Evolutionary conservation across 2,888 invertebrate species (phyloP).

Genomic region (Leucoptera coffeella): DNA sequence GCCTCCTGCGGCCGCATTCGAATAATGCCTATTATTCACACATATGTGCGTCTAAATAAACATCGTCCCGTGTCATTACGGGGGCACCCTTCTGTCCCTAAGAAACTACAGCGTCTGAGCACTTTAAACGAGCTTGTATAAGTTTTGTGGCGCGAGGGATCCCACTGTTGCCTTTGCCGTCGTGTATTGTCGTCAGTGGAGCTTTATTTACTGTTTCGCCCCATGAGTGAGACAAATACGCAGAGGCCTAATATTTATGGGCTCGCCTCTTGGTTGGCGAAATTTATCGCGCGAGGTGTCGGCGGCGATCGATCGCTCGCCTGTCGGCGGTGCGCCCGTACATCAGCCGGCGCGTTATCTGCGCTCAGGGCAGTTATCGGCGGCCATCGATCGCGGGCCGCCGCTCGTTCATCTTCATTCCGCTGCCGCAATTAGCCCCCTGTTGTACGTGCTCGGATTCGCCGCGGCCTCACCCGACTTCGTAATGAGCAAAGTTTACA

Average conservation of each 20-base stretch:
- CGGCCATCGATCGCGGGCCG: slow-evolving; percentile 40
- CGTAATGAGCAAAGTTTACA: slow-evolving; percentile 53
- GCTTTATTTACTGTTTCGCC: slow-evolving; percentile 53
- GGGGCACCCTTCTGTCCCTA: slow-evolving; percentile 17
- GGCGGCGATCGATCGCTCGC: slow-evolving; percentile 41
- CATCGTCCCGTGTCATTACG: slow-evolving; percentile 44
- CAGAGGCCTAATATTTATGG: slow-evolving; percentile 45
- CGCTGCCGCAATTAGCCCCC: slow-evolving; percentile 64
- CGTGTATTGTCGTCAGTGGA: no score
- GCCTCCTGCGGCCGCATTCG: slow-evolving; percentile 30
- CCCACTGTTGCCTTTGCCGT: no score
- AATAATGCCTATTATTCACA: slow-evolving; percentile 52
- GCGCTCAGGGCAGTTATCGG: slow-evolving; percentile 44
- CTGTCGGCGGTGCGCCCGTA: slow-evolving; percentile 42
- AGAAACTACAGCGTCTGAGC: neutral
- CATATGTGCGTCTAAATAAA: slow-evolving; percentile 52
- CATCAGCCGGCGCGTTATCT: slow-evolving; percentile 46
- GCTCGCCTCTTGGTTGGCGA: slow-evolving; percentile 48
- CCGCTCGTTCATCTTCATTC: slow-evolving; percentile 67
- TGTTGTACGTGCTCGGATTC: slow-evolving; percentile 55
- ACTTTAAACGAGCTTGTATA: slow-evolving; percentile 1
- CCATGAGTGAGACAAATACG: slow-evolving; percentile 50
- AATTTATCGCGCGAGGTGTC: slow-evolving; percentile 48
- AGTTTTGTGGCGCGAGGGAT: no score
- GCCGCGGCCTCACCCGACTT: slow-evolving; percentile 35